A percentile compares a stretch with the other conserved stretches of the same genome.
Evolutionary conservation across 2,113 vertebrate genomes (phyloP).

Genomic region (Clinocottus analis): DNA sequence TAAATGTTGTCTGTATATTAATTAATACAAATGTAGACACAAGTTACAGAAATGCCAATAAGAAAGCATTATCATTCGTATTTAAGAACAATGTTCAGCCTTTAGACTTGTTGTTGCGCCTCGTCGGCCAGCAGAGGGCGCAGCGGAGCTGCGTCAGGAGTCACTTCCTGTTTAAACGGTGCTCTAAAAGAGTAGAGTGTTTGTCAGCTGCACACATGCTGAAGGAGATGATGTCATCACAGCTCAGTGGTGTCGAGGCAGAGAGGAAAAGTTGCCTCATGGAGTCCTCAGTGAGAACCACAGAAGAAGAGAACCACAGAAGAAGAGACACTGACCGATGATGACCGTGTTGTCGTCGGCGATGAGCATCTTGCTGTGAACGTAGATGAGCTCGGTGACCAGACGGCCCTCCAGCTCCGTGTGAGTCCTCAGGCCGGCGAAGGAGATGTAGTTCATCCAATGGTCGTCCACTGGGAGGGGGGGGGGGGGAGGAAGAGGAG

Average conservation of each 20-base stretch:
- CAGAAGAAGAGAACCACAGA: background rate
- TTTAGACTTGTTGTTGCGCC: background rate
- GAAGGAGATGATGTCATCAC: conserved; percentile 17
- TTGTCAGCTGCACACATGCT: conserved; percentile 30
- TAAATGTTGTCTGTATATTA: background rate
- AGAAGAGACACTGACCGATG: conserved; percentile 88
- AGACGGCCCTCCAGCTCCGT: conserved; percentile 92
- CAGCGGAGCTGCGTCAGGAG: background rate
- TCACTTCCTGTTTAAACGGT: background rate
- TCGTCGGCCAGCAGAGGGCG: conserved; percentile 60
- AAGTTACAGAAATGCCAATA: background rate
- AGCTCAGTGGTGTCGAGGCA: conserved; percentile 8
- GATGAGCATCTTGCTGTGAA: conserved; percentile 98
- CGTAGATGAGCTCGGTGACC: conserved; percentile 96
- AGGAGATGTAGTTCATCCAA: conserved; percentile 99
- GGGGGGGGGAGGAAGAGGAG: no score
- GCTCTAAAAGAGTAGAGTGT: background rate
- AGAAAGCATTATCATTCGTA: background rate
- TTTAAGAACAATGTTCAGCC: background rate
- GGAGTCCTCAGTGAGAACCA: conserved; percentile 11
- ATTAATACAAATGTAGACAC: background rate
- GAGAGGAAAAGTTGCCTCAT: conserved; percentile 2
- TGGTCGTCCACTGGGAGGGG: conserved; percentile 90
- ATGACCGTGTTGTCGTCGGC: conserved; percentile 96
- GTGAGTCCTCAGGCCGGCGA: conserved; percentile 94